These are phyloP conservation scores for Eulemur coronatus DNA, from an alignment of 2,797 vertebrate genomes.

Conservation along the genomic window DNA sequence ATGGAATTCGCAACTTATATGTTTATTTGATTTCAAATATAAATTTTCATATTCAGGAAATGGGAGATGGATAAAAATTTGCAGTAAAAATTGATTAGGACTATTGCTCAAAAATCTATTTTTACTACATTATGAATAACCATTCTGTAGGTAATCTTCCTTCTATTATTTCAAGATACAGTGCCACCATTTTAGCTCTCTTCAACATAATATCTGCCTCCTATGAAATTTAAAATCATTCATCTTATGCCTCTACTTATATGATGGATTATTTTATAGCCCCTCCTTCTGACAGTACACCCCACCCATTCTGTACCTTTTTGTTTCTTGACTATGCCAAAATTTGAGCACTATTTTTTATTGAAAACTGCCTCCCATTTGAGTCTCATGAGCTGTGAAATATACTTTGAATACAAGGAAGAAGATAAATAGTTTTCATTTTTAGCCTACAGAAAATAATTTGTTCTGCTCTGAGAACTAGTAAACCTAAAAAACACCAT, in stretches of 20 bases:
- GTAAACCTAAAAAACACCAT: constrained; percentile 65
- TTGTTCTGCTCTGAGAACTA: constrained; percentile 73
- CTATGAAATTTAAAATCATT: constrained; percentile 47
- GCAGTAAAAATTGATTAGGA: not conserved
- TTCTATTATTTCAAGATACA: not conserved
- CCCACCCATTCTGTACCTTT: not conserved
- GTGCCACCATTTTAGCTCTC: not conserved
- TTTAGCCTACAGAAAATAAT: constrained; percentile 65
- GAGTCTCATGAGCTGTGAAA: constrained; percentile 74
- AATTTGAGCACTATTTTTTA: constrained; percentile 57
- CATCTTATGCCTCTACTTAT: constrained; percentile 57
- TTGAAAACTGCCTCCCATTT: not conserved
- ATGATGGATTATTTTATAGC: not conserved
- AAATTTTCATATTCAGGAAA: not conserved
- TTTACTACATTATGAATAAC: not conserved
- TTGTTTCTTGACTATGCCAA: not conserved
- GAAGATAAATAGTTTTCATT: constrained; percentile 80
- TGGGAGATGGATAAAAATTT: not conserved
- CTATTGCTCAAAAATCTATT: not conserved
- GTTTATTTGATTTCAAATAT: not conserved
- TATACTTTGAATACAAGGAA: constrained; percentile 71
- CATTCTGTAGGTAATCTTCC: not conserved
- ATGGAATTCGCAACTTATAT: not conserved
- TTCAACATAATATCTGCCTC: not conserved
- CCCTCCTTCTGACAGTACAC: not conserved